phyloP scores from a whole-genome alignment of 2,113 vertebrate species.

The Xenus cinereus region DNA sequence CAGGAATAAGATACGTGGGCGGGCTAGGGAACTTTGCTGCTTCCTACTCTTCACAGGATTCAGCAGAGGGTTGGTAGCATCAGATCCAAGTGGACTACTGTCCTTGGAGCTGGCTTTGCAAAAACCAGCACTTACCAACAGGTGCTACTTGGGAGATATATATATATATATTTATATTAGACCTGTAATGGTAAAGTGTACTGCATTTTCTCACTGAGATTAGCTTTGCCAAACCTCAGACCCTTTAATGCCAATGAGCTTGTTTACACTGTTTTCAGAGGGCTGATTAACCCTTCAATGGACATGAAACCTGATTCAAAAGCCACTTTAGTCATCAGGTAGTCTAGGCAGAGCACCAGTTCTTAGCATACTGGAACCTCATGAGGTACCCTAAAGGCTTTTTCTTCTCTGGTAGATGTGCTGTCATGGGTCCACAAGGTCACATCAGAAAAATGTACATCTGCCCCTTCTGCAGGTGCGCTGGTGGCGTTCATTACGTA shows the following conservation, averaged over 20 bases:
- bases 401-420: background rate
- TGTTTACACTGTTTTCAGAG: background rate
- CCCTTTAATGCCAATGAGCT: background rate
- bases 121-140: background rate
- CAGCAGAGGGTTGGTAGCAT: background rate
- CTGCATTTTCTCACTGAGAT: background rate
- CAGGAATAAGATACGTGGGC: background rate
- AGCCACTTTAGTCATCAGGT: background rate
- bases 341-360: background rate
- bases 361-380: background rate
- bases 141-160: background rate
- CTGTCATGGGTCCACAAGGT: background rate
- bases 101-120: background rate
- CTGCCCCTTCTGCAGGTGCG: background rate
- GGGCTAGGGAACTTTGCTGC: background rate
- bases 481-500: accelerated
- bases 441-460: background rate
- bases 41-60: background rate
- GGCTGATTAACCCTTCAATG: background rate
- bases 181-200: background rate
- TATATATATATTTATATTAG: too few species aligned
- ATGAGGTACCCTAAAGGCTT: background rate
- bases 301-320: background rate
- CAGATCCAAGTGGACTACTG: background rate
- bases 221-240: background rate